Conservation (phyloP, 2,113 vertebrate species). For the Acanthisitta chloris region DNA sequence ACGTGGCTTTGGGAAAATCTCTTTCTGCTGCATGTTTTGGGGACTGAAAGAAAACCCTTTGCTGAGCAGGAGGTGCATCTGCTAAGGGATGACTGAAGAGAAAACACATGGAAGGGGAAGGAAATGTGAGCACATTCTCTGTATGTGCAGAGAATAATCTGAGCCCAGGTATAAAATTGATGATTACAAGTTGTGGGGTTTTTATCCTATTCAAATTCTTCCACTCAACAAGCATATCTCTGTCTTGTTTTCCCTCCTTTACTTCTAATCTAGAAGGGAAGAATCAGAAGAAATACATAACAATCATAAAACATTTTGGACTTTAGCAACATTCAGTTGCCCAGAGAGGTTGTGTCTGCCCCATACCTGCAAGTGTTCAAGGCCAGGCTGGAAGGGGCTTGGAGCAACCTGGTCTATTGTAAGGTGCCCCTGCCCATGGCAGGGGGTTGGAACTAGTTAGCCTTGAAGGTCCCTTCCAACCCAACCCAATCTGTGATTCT, state of each 20-base stretch:
- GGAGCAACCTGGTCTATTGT: background rate
- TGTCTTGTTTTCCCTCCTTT: background rate
- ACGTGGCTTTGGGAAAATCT: background rate
- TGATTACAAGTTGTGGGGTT: rapidly evolving
- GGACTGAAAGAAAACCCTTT: background rate
- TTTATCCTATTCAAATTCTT: background rate
- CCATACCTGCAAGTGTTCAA: background rate
- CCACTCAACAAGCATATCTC: background rate
- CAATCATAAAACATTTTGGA: background rate
- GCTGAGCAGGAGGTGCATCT: background rate
- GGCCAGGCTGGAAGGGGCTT: background rate
- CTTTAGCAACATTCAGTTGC: background rate
- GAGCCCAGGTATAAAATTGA: background rate
- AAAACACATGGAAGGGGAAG: background rate
- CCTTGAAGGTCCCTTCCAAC: background rate
- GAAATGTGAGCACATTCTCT: background rate
- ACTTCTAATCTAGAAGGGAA: background rate
- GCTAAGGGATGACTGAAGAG: background rate
- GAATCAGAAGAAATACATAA: background rate
- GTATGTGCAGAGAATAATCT: background rate
- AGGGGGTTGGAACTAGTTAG: background rate
- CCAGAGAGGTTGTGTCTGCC: background rate
- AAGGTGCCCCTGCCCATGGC: background rate
- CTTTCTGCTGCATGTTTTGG: background rate
- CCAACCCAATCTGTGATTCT: background rate